phyloP scores from a whole-genome alignment of 2,113 vertebrate genomes.

The Platycercus adscitus region DNA sequence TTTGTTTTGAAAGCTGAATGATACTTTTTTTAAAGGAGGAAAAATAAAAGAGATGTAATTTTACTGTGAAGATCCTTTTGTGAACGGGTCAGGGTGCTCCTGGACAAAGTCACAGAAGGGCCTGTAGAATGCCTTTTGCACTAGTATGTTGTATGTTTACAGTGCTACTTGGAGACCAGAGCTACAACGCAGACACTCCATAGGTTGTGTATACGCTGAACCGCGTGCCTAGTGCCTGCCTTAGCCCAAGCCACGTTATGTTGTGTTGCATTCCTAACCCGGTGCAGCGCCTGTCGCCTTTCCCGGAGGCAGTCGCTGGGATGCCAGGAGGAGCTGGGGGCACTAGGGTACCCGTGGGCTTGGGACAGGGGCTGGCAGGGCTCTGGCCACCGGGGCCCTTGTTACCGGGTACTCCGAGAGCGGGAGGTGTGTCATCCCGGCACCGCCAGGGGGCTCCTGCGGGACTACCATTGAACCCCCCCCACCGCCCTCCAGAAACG shows the following conservation, averaged over 20 bases:
- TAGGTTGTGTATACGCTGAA: neutral
- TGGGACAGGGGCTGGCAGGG: neutral
- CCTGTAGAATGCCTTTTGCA: neutral
- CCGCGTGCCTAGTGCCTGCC: neutral
- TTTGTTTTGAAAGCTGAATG: neutral
- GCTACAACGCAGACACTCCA: fast-evolving
- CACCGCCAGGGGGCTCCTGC: neutral
- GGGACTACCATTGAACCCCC: no score
- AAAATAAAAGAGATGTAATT: neutral
- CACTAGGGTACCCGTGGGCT: neutral
- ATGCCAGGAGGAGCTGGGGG: neutral
- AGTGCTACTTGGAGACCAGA: neutral
- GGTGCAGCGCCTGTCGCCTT: neutral
- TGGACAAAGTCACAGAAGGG: neutral
- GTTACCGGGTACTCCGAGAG: no score
- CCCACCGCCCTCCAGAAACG: no score
- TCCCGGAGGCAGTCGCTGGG: neutral
- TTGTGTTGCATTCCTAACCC: neutral
- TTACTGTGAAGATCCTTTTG: neutral
- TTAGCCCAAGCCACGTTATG: fast-evolving
- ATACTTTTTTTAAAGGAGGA: neutral
- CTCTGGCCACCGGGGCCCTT: no score
- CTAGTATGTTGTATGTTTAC: neutral
- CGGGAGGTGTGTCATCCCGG: neutral
- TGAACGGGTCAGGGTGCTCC: neutral